Evolutionary conservation across 2,888 invertebrate genomes (phyloP).

Genomic region (Synergus itoensis): DNA sequence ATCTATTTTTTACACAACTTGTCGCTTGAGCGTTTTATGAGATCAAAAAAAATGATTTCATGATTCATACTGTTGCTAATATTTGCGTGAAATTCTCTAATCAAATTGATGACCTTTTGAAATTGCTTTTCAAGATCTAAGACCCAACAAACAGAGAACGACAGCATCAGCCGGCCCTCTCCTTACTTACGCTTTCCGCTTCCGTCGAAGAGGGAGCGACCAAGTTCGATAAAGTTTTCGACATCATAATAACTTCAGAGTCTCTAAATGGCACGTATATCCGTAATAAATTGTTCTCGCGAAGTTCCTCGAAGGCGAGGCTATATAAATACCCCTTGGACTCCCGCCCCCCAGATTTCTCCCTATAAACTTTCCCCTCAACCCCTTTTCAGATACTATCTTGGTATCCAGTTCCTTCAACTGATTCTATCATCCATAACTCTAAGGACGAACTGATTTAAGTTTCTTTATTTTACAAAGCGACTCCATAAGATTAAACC

Average conservation of each 20-base stretch:
- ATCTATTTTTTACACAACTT: not conserved
- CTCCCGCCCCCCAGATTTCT: slow-evolving; percentile 53
- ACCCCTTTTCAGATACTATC: not conserved
- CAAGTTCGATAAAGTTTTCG: slow-evolving; percentile 68
- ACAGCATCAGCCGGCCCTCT: slow-evolving; percentile 38
- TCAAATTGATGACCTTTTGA: slow-evolving; percentile 21
- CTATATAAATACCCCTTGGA: slow-evolving; percentile 67
- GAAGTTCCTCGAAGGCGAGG: slow-evolving; percentile 69
- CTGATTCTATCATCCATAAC: not conserved
- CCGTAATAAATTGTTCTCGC: slow-evolving; percentile 73
- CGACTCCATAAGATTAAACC: too few relatives aligned
- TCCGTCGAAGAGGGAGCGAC: slow-evolving; percentile 55
- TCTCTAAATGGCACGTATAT: slow-evolving; percentile 72
- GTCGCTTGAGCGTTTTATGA: too few relatives aligned
- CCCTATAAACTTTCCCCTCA: slow-evolving; percentile 42
- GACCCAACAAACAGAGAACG: not conserved
- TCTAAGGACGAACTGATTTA: too few relatives aligned
- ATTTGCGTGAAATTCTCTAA: too few relatives aligned
- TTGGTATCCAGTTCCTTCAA: not conserved
- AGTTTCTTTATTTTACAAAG: too few relatives aligned
- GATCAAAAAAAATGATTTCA: too few relatives aligned
- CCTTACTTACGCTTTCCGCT: slow-evolving; percentile 60
- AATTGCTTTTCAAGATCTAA: not conserved
- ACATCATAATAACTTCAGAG: slow-evolving; percentile 71
- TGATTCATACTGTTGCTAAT: not conserved